Evolutionary conservation across 2,797 vertebrate genomes (phyloP).

Genomic region (Galago senegalensis): DNA sequence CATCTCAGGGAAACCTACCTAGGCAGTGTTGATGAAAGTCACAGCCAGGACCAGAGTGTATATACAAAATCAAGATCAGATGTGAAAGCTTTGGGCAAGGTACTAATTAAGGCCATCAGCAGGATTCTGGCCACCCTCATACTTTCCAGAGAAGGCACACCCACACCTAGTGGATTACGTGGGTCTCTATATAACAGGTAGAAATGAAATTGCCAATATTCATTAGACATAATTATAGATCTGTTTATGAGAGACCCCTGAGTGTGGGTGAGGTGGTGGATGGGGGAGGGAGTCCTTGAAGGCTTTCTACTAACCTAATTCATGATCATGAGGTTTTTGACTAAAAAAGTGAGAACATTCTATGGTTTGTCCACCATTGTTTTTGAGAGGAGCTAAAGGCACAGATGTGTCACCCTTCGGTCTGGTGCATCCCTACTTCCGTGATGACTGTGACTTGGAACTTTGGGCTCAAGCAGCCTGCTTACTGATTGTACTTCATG

Average conservation of each 20-base stretch:
- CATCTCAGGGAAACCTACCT: neutral
- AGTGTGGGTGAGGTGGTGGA: neutral
- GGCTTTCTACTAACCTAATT: neutral
- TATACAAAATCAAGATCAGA: neutral
- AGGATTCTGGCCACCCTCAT: neutral
- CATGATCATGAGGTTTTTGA: neutral
- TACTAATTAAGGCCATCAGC: neutral
- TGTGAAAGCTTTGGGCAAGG: neutral
- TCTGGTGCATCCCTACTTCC: neutral
- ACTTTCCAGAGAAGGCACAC: neutral
- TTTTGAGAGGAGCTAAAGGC: neutral
- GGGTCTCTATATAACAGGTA: neutral
- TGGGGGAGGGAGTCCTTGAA: neutral
- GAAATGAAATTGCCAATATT: conserved; percentile 16
- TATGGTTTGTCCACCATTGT: neutral
- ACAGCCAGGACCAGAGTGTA: neutral
- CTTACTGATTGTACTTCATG: neutral
- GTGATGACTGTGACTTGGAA: neutral
- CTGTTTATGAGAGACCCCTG: neutral
- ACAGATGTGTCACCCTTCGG: neutral
- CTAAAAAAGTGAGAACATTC: neutral
- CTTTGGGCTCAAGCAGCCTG: neutral
- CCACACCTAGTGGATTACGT: neutral
- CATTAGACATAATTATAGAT: neutral
- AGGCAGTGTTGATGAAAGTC: neutral